A percentile compares a stretch with the other conserved stretches of the same genome.
These are phyloP conservation scores for Lycorma delicatula DNA, from an alignment of 1,140 invertebrate genomes.

Conservation along the genomic window DNA sequence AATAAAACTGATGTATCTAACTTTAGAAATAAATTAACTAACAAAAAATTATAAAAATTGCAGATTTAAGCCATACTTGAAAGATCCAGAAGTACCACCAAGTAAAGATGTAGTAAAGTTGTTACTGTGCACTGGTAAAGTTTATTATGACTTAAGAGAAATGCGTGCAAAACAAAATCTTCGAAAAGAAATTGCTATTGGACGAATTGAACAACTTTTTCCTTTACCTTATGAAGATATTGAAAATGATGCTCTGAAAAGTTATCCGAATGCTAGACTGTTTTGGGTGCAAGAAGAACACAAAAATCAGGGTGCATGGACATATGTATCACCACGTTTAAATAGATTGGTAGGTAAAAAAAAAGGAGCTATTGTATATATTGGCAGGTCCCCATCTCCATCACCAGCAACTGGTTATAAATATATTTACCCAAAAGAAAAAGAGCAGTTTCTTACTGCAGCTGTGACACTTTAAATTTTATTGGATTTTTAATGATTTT, in stretches of 20 bases:
- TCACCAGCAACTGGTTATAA: constrained; percentile 44
- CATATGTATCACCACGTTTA: constrained; percentile 46
- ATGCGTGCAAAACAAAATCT: constrained; percentile 54
- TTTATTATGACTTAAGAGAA: constrained; percentile 73
- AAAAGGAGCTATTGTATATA: constrained; percentile 33
- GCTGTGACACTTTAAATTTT: neutral
- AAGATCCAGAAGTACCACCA: constrained; percentile 57
- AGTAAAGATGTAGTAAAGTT: constrained; percentile 54
- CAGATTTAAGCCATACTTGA: constrained; percentile 75
- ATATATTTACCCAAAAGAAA: constrained; percentile 37
- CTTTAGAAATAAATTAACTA: too few relatives aligned
- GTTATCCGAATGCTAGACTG: constrained; percentile 62
- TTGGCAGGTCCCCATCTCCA: constrained; percentile 39
- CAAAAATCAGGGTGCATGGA: constrained; percentile 72
- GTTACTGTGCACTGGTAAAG: constrained; percentile 71
- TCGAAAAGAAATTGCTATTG: constrained; percentile 62
- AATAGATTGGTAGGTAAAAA: constrained; percentile 34
- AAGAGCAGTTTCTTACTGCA: constrained; percentile 24
- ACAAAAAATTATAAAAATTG: too few relatives aligned
- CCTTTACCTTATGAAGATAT: constrained; percentile 82
- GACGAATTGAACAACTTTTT: constrained; percentile 69
- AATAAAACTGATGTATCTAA: too few relatives aligned
- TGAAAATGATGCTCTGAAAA: constrained; percentile 49
- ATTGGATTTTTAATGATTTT: too few relatives aligned
- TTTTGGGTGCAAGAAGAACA: constrained; percentile 82